Evolutionary conservation across 2,113 vertebrate genomes (phyloP), one percentile per base, ranked within the genome.

Genomic region (Ovibos moschatus): DNA sequence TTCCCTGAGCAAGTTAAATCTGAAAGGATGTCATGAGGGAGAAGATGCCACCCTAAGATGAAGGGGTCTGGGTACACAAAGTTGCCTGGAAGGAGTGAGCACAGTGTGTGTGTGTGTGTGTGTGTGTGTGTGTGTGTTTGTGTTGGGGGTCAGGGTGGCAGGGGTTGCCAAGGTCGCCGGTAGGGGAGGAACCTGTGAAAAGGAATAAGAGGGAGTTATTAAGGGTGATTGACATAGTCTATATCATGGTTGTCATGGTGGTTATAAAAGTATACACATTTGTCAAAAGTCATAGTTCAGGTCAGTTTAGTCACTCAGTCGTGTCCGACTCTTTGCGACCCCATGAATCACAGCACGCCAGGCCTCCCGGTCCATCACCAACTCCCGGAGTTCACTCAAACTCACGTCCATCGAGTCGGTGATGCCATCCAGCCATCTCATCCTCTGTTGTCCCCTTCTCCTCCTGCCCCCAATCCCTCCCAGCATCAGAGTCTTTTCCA

Each of bases 161-260:
- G 15, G 8, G 25, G 33, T 64, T 64, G 60, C 55, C 62, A 57
- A 12, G 60, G 33, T 33, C 15, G 33, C 47, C 30, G 13, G 23
- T 50, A 25, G 36, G 6, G 5, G 27, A 43, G 33, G 43, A 57
- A 58, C 88, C 17, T 78, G 15, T 74, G 74, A 19, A 81, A 51
- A 36, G n/a, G 45, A 86, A n/a, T n/a, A 89, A 86, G 50, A 97
- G 71, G 45, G 16, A 28, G 27, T 45, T 60, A 53, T 62, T 91
- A 50, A 76, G 36, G 25, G 25, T 14, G 25, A 76, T 50, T 47
- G 7, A 71, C 55, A 79, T 76, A 60, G 5, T 74, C 82, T 74
- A 3, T 86, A 51, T 58, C 67, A 53, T 84, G 57, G 86, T 95
- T 78, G 62, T 88, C 30, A 10, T 76, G 60, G 47, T 40, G 4